Percentiles rank a stretch among this genome's conserved stretches.
Conservation (phyloP, 2,888 invertebrate genomes). For the Abrostola tripartita region DNA sequence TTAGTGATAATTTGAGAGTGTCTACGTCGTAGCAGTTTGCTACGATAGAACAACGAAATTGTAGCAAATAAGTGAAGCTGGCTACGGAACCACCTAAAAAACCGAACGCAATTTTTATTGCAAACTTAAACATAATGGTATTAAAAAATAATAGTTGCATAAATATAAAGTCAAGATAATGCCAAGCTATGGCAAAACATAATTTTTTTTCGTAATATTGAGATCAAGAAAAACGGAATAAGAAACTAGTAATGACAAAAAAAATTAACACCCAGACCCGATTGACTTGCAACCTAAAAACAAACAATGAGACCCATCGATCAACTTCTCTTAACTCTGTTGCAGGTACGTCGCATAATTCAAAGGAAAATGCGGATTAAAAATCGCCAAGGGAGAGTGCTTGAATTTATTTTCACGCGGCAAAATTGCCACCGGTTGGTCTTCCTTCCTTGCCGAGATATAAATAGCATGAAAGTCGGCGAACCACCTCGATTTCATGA, state of each 20-base stretch:
- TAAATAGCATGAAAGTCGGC: constrained; percentile 69
- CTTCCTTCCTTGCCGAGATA: constrained; percentile 70
- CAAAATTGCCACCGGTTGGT: constrained; percentile 71
- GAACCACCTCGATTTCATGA: constrained; percentile 72
- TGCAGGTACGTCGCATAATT: constrained; percentile 69
- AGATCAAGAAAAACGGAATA: background rate
- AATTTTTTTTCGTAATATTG: too few species aligned
- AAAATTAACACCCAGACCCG: background rate
- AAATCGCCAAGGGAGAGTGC: constrained; percentile 67
- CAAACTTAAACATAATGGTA: too few species aligned
- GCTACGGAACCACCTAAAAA: too few species aligned
- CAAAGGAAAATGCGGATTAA: constrained; percentile 75
- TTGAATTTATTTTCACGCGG: constrained; percentile 72
- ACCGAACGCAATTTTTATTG: too few species aligned
- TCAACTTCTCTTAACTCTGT: constrained; percentile 39
- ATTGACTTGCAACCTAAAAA: constrained; percentile 10
- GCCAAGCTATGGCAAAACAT: too few species aligned
- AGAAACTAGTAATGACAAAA: background rate
- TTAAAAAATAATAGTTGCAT: too few species aligned
- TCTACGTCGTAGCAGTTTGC: too few species aligned
- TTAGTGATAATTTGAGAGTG: too few species aligned
- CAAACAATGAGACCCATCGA: constrained; percentile 26
- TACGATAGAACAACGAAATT: too few species aligned
- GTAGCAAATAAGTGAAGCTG: too few species aligned
- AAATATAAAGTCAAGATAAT: too few species aligned